Conservation (phyloP, 1,140 invertebrate species). For the Cydia fagiglandana region DNA sequence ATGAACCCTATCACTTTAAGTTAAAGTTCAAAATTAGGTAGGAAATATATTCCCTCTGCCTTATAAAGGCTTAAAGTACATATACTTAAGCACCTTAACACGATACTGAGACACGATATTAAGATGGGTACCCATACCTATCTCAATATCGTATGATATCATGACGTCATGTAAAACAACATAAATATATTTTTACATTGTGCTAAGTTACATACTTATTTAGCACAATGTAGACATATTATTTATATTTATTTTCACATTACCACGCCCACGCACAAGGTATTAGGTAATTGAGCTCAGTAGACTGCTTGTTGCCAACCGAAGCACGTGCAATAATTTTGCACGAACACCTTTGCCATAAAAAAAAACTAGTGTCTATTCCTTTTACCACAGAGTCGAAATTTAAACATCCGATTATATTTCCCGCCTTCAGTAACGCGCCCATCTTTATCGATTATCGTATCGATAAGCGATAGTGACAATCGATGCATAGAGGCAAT, state of each 20-base stretch:
- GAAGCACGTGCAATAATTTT: conserved; percentile 25
- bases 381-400: not conserved
- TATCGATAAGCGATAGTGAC: conserved; percentile 25
- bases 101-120: too few species aligned
- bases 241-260: not conserved
- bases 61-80: too few species aligned
- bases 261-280: conserved; percentile 30
- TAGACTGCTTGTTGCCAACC: conserved; percentile 62
- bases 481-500: conserved; percentile 15
- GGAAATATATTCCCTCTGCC: too few species aligned
- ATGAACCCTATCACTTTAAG: too few species aligned
- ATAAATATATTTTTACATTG: not conserved
- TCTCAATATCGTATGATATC: not conserved
- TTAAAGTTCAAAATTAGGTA: too few species aligned
- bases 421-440: conserved; percentile 12
- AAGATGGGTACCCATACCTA: too few species aligned
- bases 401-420: not conserved
- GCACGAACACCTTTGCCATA: conserved; percentile 19
- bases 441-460: conserved; percentile 26
- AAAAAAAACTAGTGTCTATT: conserved; percentile 20
- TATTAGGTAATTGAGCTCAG: conserved; percentile 49
- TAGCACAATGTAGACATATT: too few species aligned
- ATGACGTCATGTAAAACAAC: not conserved
- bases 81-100: too few species aligned
- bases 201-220: not conserved